Conservation (phyloP, 2,797 vertebrate genomes). For the Gallinago nigripennis region DNA sequence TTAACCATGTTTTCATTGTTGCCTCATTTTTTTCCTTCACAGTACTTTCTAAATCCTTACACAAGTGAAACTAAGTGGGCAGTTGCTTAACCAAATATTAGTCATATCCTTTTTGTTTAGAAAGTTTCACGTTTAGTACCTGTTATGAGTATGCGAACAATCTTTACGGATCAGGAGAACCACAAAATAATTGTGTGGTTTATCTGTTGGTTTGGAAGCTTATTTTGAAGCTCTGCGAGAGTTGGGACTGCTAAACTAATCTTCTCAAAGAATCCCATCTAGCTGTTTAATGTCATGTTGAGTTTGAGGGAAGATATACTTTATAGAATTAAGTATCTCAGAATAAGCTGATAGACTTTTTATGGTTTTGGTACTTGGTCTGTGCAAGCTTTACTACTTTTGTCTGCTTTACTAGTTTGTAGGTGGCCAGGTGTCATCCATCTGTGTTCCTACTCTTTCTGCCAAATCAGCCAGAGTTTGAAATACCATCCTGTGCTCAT, state of each 20-base stretch:
- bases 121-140: neutral
- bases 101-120: neutral
- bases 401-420: neutral
- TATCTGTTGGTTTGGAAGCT: neutral
- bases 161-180: neutral
- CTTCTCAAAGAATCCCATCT: neutral
- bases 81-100: neutral
- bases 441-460: neutral
- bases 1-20: neutral
- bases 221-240: neutral
- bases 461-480: neutral
- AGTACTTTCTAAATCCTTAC: neutral
- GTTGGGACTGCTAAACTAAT: neutral
- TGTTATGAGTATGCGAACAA: neutral
- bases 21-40: neutral
- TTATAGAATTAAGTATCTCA: neutral
- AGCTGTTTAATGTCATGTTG: neutral
- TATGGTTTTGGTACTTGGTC: accelerated
- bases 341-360: neutral
- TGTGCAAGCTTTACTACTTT: neutral
- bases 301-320: neutral
- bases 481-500: neutral
- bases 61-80: neutral
- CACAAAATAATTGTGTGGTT: neutral
- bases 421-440: neutral